A percentile compares a stretch with the other conserved stretches of the same genome.
Conservation (phyloP, 1,140 invertebrate genomes). For the Drosophila dunni region DNA sequence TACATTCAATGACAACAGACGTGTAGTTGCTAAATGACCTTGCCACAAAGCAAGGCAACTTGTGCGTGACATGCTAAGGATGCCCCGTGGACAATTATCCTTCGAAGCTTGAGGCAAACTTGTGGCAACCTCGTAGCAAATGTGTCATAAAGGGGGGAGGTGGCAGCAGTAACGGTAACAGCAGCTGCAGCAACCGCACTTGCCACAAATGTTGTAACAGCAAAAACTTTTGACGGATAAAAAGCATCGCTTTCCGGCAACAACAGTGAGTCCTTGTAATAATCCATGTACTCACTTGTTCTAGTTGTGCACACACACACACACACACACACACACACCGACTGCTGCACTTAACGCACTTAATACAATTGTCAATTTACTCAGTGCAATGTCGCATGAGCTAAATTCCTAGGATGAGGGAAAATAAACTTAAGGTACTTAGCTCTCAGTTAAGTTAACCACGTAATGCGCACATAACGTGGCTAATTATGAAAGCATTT, state of each 20-base stretch:
- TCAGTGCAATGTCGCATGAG: slow-evolving; percentile 34
- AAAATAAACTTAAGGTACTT: not conserved
- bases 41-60: slow-evolving; percentile 29
- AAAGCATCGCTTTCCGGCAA: slow-evolving; percentile 37
- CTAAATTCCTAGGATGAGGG: slow-evolving; percentile 1
- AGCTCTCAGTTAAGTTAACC: slow-evolving; percentile 33
- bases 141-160: slow-evolving; percentile 54
- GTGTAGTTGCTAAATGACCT: slow-evolving; percentile 43
- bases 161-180: too few relatives aligned
- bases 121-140: slow-evolving; percentile 49
- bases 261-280: slow-evolving; percentile 58
- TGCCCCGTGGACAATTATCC: slow-evolving; percentile 65
- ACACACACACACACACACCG: not conserved
- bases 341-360: slow-evolving; percentile 65
- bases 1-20: slow-evolving; percentile 13
- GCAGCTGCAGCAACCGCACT: slow-evolving; percentile 23
- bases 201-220: slow-evolving; percentile 26
- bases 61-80: slow-evolving; percentile 51
- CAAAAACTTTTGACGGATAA: slow-evolving; percentile 45
- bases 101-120: slow-evolving; percentile 45
- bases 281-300: slow-evolving; percentile 43
- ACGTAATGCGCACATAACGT: slow-evolving; percentile 55
- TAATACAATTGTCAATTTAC: slow-evolving; percentile 77
- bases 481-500: slow-evolving; percentile 37
- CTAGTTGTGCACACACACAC: slow-evolving; percentile 13